Base-by-base conservation (phyloP, 2,797 vertebrate species). In the Oryzias sinensis region DNA sequence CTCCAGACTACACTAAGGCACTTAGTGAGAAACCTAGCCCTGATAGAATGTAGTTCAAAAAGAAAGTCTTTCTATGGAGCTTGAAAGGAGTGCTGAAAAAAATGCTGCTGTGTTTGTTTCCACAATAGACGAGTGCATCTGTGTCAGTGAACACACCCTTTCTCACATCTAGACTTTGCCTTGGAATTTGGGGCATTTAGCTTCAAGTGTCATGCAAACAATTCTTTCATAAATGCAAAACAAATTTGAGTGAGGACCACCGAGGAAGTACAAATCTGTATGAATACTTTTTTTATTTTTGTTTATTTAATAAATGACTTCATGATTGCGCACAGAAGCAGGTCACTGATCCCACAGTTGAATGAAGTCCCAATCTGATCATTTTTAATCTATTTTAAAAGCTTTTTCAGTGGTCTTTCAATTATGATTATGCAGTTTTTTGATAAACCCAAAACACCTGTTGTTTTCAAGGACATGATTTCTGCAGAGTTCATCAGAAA, bases 41-140 rank as follows among this genome's bases (percentile, higher is more conserved):
- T 49, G 54, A 77, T 37, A 65, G 49, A 22, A 61, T 54, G 15
- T 45, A 15, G n/a, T 67, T 47, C 65, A 18, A 22, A 49, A 22
- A 29, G 8, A 33, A 9, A 33, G 33, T 33, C 48, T 44, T 42
- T 56, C 45, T 62, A 5, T 22, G 50, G 49, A 62, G 45, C 53
- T 68, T 76, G 71, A 83, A 83, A 64, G 22, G 15, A 56, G 61
- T 5, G n/a, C 41, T 33, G 70, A 1, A 5, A 15, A 59, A 65
- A 68, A 54, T 54, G 58, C 57, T 55, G n/a, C 55, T 46, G 49
- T 74, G 73, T 84, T 81, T 86, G 79, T 85, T 88, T 82, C 69
- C 83, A 86, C 75, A 88, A 85, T 77, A 87, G 74, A 43, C 51
- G 59, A 42, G 42, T 68, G 37, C 53, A 29, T 72, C 65, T 64